Evolutionary conservation across 2,888 invertebrate genomes (phyloP).

Genomic region (Acheta domesticus): DNA sequence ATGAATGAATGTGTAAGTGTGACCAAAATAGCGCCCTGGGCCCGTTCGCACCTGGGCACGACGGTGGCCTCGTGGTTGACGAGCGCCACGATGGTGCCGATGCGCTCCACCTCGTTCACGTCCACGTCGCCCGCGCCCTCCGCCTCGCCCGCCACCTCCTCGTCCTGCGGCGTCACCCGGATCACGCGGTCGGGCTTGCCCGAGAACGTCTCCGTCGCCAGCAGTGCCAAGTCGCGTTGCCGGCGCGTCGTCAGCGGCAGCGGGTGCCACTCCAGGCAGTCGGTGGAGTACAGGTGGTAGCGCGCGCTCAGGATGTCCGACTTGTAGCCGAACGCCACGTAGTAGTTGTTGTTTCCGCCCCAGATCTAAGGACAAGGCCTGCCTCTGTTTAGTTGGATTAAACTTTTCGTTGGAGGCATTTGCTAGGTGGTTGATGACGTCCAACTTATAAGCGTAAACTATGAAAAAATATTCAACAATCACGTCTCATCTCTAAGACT

Average conservation of each 20-base stretch:
- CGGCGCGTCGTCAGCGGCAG: neutral
- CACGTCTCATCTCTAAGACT: no score
- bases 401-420: no score
- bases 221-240: neutral
- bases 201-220: neutral
- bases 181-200: neutral
- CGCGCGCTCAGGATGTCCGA: neutral
- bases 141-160: neutral
- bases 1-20: no score
- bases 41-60: neutral
- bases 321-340: constrained; percentile 4
- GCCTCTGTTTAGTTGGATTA: no score
- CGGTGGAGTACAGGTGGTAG: neutral
- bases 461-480: no score
- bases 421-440: no score
- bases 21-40: no score
- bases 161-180: neutral
- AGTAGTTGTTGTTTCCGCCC: neutral
- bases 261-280: neutral
- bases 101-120: neutral
- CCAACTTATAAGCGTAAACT: no score
- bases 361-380: neutral
- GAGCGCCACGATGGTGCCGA: neutral
- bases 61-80: neutral
- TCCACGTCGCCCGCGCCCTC: neutral